Conservation (phyloP, 2,797 vertebrate genomes). For the Ctenochaetus hawaiiensis region DNA sequence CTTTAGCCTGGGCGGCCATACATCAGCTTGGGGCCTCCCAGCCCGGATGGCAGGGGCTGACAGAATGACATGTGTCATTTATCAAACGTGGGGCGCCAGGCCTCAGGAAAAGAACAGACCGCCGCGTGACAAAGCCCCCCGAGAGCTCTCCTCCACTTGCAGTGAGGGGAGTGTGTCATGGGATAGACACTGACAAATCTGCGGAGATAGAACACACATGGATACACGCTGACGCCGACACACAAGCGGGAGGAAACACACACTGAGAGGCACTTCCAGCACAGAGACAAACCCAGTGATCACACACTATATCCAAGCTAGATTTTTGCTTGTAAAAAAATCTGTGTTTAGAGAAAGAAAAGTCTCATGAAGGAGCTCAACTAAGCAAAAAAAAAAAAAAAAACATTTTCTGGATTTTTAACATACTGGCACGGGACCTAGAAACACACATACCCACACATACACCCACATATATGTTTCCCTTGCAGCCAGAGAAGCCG, state of each 20-base stretch:
- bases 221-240: conserved; percentile 72
- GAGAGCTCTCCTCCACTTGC: conserved; percentile 91
- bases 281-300: conserved; percentile 48
- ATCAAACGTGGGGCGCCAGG: conserved; percentile 97
- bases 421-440: conserved; percentile 32
- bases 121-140: conserved; percentile 96
- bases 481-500: conserved; percentile 54
- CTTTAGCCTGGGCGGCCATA: conserved; percentile 95
- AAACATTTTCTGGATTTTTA: conserved; percentile 24
- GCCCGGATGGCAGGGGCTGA: conserved; percentile 99
- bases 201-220: conserved; percentile 72
- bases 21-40: conserved; percentile 96
- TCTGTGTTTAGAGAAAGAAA: conserved; percentile 35
- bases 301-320: conserved; percentile 19
- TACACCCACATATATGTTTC: conserved; percentile 70
- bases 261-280: conserved; percentile 51
- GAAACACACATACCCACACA: conserved; percentile 63
- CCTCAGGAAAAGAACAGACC: conserved; percentile 93
- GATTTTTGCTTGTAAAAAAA: conserved; percentile 25
- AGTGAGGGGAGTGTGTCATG: conserved; percentile 74
- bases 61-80: conserved; percentile 99
- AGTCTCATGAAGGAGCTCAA: conserved; percentile 20
- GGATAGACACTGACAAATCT: conserved; percentile 80
- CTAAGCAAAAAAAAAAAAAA: not conserved
- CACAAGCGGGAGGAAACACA: conserved; percentile 67